A percentile compares a stretch with the other conserved stretches of the same genome.
Conservation (phyloP, 2,797 vertebrate species). For the Acrossocheilus fasciatus region DNA sequence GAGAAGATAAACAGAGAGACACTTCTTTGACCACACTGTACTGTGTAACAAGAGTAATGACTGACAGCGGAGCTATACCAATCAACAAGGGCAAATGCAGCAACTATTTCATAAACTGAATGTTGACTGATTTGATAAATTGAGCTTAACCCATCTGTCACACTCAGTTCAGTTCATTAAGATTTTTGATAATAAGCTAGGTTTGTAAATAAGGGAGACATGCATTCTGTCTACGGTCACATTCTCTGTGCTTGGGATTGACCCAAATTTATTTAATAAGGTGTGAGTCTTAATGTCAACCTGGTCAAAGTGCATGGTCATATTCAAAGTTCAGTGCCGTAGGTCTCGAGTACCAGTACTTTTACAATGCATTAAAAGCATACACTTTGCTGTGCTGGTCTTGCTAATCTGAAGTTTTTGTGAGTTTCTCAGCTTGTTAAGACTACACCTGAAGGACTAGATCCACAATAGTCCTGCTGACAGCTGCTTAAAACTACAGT, state of each 20-base stretch:
- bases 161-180: background rate
- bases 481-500: conserved; percentile 10
- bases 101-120: background rate
- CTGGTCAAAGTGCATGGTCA: background rate
- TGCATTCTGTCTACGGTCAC: background rate
- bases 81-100: background rate
- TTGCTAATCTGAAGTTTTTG: conserved; percentile 55
- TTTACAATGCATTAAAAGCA: background rate
- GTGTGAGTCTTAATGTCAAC: background rate
- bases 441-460: conserved; percentile 27
- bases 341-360: background rate
- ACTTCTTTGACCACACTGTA: conserved; percentile 36
- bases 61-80: background rate
- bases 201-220: background rate
- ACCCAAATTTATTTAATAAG: background rate
- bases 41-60: conserved; percentile 24
- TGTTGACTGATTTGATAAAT: background rate
- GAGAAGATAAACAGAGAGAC: conserved; percentile 31
- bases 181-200: background rate
- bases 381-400: conserved; percentile 21
- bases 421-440: conserved; percentile 53
- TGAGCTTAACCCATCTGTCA: background rate
- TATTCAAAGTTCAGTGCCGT: background rate
- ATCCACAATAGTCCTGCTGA: conserved; percentile 24
- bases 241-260: background rate